Percentiles rank a stretch among this genome's conserved stretches.
Evolutionary conservation across 2,113 vertebrate genomes (phyloP).

Genomic region (Anseranas semipalmata): DNA sequence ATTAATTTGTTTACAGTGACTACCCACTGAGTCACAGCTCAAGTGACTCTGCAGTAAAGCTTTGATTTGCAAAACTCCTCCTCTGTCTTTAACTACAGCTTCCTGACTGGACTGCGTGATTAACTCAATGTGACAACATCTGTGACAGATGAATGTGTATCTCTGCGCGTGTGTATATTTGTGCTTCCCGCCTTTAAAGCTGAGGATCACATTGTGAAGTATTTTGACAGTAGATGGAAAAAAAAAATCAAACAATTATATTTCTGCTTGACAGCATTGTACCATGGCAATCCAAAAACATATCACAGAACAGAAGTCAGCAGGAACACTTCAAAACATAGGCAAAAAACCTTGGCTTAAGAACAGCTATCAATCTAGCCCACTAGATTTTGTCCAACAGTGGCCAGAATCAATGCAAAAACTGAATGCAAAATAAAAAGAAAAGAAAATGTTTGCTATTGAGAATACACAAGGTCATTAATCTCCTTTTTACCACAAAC

Average conservation of each 20-base stretch:
- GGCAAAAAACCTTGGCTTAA: not conserved
- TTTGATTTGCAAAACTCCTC: not conserved
- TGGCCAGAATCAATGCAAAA: not conserved
- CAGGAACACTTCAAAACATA: not conserved
- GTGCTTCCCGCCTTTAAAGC: not conserved
- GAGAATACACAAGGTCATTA: not conserved
- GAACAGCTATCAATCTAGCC: not conserved
- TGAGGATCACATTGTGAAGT: not conserved
- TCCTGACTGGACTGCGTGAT: not conserved
- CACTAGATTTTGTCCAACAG: not conserved
- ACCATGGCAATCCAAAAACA: not conserved
- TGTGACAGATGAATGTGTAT: not conserved
- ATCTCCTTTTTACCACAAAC: conserved; percentile 29
- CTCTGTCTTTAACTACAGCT: not conserved
- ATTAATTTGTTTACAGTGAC: not conserved
- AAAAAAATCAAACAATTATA: not conserved
- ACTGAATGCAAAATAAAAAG: not conserved
- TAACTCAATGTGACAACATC: not conserved
- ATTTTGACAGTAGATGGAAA: conserved; percentile 5
- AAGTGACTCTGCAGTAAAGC: not conserved
- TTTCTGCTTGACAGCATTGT: not conserved
- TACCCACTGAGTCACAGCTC: not conserved
- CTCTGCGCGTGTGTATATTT: not conserved
- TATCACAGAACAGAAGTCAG: conserved; percentile 17
- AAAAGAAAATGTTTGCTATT: not conserved